These are phyloP conservation scores for Anseranas semipalmata DNA, from an alignment of 2,113 vertebrate genomes.

Conservation along the genomic window DNA sequence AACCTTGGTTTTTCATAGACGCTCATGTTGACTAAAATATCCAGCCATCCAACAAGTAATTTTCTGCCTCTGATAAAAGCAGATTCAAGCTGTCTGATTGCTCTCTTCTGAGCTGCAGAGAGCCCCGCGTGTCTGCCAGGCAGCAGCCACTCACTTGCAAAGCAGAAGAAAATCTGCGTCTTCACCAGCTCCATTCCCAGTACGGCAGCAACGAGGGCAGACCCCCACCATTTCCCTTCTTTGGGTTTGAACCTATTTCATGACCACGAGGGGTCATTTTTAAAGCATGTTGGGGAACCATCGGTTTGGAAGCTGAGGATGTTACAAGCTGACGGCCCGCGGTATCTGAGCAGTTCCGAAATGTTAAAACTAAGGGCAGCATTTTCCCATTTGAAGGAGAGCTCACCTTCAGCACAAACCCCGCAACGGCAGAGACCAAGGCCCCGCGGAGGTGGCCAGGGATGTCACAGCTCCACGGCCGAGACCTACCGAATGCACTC, in stretches of 20 bases:
- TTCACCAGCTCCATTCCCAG: neutral
- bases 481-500: neutral
- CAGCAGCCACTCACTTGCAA: constrained; percentile 35
- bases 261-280: neutral
- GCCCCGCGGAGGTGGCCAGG: neutral
- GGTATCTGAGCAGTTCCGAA: neutral
- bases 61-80: constrained; percentile 55
- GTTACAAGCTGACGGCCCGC: neutral
- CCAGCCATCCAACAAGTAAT: constrained; percentile 35
- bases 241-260: neutral
- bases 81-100: constrained; percentile 60
- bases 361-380: neutral
- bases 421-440: fast-evolving
- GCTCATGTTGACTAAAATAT: constrained; percentile 56
- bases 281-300: neutral
- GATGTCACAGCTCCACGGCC: neutral
- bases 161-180: neutral
- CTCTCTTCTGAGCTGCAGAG: constrained; percentile 42
- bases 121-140: constrained; percentile 46
- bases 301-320: neutral
- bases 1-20: constrained; percentile 41
- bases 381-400: neutral
- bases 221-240: neutral
- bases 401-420: neutral
- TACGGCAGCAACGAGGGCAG: neutral